Percentiles rank a stretch among this genome's conserved stretches.
These are phyloP conservation scores for Acanthochromis polyacanthus DNA, from an alignment of 2,113 vertebrate genomes.

Conservation along the genomic window DNA sequence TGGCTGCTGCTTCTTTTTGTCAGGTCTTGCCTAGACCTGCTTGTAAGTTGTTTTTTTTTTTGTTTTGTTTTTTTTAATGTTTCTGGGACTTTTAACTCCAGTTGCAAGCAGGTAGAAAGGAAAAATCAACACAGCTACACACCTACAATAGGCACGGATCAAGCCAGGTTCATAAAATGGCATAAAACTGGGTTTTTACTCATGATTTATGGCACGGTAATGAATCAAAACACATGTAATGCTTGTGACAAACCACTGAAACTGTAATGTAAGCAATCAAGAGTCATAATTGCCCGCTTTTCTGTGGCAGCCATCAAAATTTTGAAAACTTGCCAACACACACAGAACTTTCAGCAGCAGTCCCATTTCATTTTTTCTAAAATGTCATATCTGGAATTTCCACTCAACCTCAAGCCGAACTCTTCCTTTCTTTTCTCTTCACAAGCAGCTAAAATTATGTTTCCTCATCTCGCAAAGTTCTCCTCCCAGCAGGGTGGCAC, in stretches of 20 bases:
- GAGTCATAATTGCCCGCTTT: background rate
- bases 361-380: slow-evolving; percentile 29
- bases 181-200: background rate
- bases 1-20: slow-evolving; percentile 7
- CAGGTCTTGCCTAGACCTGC: slow-evolving; percentile 60
- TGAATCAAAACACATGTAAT: background rate
- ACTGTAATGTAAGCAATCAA: background rate
- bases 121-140: slow-evolving; percentile 1
- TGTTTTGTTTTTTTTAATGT: background rate
- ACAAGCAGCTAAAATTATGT: slow-evolving; percentile 36
- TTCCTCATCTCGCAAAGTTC: slow-evolving; percentile 52
- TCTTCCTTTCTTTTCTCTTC: slow-evolving; percentile 18
- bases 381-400: slow-evolving; percentile 53
- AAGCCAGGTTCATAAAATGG: background rate
- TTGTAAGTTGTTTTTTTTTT: slow-evolving; percentile 3
- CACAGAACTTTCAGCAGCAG: slow-evolving; percentile 4
- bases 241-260: background rate
- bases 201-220: no score
- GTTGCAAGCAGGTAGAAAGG: background rate
- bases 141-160: background rate
- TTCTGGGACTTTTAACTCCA: slow-evolving; percentile 11
- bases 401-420: slow-evolving; percentile 35
- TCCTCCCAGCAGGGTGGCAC: slow-evolving; percentile 54
- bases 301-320: background rate
- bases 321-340: background rate